Evolutionary conservation across 2,113 vertebrate genomes (phyloP).

Genomic region (Chamaetylas fuelleborni): DNA sequence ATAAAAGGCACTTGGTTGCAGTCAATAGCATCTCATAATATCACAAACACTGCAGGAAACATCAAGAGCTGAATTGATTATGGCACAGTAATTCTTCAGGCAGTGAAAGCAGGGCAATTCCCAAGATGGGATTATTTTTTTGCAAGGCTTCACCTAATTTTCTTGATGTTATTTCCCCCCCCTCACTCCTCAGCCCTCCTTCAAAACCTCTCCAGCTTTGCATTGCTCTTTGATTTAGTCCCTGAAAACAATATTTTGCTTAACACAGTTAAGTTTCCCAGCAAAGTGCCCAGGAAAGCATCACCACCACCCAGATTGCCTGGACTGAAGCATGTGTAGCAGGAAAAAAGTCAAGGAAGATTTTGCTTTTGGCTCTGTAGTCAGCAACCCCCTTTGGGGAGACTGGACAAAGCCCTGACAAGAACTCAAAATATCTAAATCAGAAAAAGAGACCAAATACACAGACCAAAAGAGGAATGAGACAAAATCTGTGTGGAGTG

Average conservation of each 20-base stretch:
- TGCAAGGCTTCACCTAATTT: constrained; percentile 16
- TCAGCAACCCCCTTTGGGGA: background rate
- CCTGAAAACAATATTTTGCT: background rate
- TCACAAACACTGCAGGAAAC: constrained; percentile 47
- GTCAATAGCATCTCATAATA: constrained; percentile 60
- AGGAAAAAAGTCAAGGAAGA: background rate
- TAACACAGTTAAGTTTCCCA: background rate
- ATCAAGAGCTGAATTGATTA: constrained; percentile 63
- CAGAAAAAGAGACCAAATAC: background rate
- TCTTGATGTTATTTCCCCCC: background rate
- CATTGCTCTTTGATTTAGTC: background rate
- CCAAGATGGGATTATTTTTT: constrained; percentile 49
- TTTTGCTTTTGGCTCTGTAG: background rate
- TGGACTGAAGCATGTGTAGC: background rate
- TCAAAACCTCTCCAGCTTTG: background rate
- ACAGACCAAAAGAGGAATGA: background rate
- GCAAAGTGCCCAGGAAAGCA: background rate
- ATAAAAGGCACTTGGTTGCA: constrained; percentile 29
- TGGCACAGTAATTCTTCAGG: constrained; percentile 54
- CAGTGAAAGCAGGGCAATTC: constrained; percentile 45
- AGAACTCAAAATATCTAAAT: background rate
- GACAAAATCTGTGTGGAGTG: background rate
- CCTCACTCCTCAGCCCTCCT: background rate
- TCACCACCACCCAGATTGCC: fast-evolving
- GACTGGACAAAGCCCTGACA: background rate